A percentile compares a stretch with the other conserved stretches of the same genome.
Conservation (phyloP, 2,113 vertebrate species). For the Benthochromis sp. region DNA sequence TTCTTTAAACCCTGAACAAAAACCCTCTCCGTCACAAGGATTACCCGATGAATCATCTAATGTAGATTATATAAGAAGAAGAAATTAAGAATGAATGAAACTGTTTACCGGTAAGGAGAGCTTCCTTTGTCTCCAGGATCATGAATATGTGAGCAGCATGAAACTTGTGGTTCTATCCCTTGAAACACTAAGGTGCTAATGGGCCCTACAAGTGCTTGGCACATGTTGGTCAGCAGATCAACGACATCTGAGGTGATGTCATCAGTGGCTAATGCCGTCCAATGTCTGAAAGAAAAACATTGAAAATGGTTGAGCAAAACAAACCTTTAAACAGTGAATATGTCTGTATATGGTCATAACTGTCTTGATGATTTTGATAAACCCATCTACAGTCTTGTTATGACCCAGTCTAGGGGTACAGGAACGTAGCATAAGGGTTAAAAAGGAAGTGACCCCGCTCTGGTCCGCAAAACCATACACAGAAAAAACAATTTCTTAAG, state of each 20-base stretch:
- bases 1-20: not conserved
- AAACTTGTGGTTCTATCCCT: not conserved
- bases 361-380: not conserved
- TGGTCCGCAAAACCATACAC: too few species aligned
- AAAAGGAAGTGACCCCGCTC: not conserved
- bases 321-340: not conserved
- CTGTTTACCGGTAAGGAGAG: not conserved
- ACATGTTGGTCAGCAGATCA: not conserved
- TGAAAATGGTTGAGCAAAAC: not conserved
- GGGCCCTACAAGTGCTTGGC: fast-evolving
- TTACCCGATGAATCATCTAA: not conserved
- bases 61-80: not conserved
- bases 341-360: not conserved
- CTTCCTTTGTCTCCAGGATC: not conserved
- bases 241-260: fast-evolving
- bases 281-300: not conserved
- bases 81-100: not conserved
- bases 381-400: too few species aligned
- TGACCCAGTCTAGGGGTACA: not conserved
- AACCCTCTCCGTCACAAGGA: not conserved
- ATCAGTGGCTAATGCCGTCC: not conserved
- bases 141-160: not conserved
- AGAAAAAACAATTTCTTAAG: not conserved
- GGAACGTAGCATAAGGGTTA: fast-evolving
- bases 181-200: not conserved